Evolutionary conservation across 2,888 invertebrate genomes (phyloP).

Genomic region (Drosophila mulleri): DNA sequence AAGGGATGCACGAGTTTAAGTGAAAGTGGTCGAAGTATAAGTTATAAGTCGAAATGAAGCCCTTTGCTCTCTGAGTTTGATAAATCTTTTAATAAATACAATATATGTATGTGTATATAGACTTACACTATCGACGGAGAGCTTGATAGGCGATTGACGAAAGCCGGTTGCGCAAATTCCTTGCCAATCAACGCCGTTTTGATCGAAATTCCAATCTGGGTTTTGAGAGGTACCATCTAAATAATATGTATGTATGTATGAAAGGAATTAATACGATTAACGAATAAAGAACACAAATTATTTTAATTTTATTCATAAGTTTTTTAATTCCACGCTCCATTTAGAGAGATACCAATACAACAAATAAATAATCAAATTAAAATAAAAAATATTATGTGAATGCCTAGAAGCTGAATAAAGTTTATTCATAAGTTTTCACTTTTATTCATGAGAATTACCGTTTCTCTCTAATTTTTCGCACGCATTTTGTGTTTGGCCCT

Average conservation of each 20-base stretch:
- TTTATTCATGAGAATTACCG: not conserved
- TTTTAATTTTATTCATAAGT: slow-evolving; percentile 2
- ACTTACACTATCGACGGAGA: slow-evolving; percentile 69
- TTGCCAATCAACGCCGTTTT: slow-evolving; percentile 57
- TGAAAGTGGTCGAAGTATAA: not conserved
- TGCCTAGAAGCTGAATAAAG: not conserved
- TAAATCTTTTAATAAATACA: not conserved
- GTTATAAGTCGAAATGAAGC: not conserved
- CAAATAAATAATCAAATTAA: no score
- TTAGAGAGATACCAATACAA: not conserved
- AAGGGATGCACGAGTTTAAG: no score
- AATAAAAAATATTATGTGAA: not conserved
- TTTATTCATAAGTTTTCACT: slow-evolving; percentile 29
- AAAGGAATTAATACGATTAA: no score
- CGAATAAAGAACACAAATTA: not conserved
- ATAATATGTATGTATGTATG: not conserved
- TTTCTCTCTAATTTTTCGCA: slow-evolving; percentile 1
- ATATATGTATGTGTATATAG: not conserved
- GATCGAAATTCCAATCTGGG: slow-evolving; percentile 50
- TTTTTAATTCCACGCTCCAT: slow-evolving; percentile 53
- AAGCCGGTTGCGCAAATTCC: slow-evolving; percentile 54
- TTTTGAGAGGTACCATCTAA: slow-evolving; percentile 7
- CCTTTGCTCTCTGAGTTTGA: not conserved
- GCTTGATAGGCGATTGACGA: slow-evolving; percentile 65
- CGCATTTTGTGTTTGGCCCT: not conserved